Evolutionary conservation across 2,797 vertebrate species (phyloP), one percentile per base, ranked within the genome.

Genomic region (Hippocampus kuda): DNA sequence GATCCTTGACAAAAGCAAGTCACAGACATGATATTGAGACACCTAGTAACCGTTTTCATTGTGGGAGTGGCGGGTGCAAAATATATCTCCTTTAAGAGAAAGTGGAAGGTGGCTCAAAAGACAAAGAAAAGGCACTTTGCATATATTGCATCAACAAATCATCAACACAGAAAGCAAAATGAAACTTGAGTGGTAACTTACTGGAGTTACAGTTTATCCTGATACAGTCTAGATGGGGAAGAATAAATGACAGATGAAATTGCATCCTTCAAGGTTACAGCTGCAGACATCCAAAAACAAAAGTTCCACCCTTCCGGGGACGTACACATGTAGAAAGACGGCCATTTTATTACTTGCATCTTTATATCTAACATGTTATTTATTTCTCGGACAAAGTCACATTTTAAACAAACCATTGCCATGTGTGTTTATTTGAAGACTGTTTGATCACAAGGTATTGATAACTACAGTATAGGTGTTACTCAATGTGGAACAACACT

Each of bases 161-260:
- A 48, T 65, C 44, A 91, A 83, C 79, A 89, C 67, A 94, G 88
- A 94, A 79, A 88, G 93, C 93, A 97, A 98, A 98, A 98, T 97
- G 93, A 99, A 98, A 98, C 94, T 98, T 98, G 96, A 99, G 94
- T 95, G 92, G 93, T 93, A 97, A 99, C 96, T 99, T 99, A 99
- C 97, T 99, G 96, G 97, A 93, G 94, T 99, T 99, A 99, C 97
- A 99, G 96, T 98, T 99, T 97, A 99, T 99, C 97, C 97, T 99
- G 96, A 99, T 98, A 99, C 97, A 99, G 96, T 99, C 97, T 99
- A 99, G 97, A 99, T 98, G 96, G 97, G 97, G 95, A 94, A 99
- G 94, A 98, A 98, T 98, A 99, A 97, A 97, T 99, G 96, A 98
- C 97, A 99, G 94, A 98, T 99, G 97, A 99, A 98, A 98, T 98